Conservation (phyloP, 1,140 invertebrate genomes). For the Leptonema lineaticorne region DNA sequence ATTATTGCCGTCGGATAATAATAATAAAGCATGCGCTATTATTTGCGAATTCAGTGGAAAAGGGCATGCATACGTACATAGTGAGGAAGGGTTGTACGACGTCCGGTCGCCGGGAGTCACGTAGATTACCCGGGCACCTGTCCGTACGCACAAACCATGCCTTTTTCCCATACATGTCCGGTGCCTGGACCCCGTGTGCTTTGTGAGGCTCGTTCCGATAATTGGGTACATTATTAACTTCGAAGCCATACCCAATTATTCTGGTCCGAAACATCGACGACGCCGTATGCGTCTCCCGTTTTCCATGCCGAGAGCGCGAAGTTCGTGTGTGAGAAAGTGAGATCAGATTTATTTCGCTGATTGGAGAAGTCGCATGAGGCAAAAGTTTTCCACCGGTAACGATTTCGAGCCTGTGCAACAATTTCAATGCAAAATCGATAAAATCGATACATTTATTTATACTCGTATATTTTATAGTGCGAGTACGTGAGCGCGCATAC, state of each 20-base stretch:
- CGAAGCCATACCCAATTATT: constrained; percentile 21
- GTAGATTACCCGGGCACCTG: constrained; percentile 1
- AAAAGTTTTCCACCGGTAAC: too few species aligned
- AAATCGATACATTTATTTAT: too few species aligned
- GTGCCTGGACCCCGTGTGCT: neutral
- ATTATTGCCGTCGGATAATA: neutral
- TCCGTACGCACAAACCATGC: constrained; percentile 17
- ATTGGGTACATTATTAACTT: constrained; percentile 23
- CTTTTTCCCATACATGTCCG: constrained; percentile 16
- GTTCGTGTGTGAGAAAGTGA: neutral
- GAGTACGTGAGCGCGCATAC: too few species aligned
- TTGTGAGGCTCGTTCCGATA: constrained; percentile 14
- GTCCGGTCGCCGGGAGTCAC: constrained; percentile 9
- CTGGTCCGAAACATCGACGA: neutral
- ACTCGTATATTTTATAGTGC: too few species aligned
- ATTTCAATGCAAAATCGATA: too few species aligned
- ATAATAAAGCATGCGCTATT: constrained; percentile 16
- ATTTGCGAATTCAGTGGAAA: neutral
- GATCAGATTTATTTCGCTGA: neutral
- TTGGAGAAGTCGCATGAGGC: too few species aligned
- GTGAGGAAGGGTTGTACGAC: neutral
- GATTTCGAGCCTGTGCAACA: too few species aligned
- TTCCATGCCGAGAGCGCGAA: neutral
- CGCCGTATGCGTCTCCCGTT: neutral
- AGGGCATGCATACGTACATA: neutral